phyloP scores from a whole-genome alignment of 2,113 vertebrate genomes.

The Daubentonia madagascariensis region DNA sequence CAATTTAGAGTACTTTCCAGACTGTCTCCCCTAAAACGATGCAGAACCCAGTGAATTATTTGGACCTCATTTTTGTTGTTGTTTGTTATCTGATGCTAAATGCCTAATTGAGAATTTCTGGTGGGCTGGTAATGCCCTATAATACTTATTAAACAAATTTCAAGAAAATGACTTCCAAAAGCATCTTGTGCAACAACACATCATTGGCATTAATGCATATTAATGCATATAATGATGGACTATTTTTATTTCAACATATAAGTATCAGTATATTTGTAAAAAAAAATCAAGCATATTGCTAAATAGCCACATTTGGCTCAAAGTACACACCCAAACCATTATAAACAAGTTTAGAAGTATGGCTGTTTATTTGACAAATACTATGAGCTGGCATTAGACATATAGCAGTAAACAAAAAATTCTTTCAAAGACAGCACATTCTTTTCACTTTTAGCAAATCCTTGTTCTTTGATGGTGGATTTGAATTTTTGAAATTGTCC shows the following conservation, averaged over 20 bases:
- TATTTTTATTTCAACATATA: background rate
- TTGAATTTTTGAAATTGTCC: background rate
- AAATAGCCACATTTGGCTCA: background rate
- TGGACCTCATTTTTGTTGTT: background rate
- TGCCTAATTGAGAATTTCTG: background rate
- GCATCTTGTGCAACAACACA: too few species aligned
- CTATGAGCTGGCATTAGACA: background rate
- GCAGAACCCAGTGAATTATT: background rate
- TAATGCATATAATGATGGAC: background rate
- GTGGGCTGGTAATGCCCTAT: background rate
- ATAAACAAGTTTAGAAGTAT: background rate
- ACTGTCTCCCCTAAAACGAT: background rate
- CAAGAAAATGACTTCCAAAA: background rate
- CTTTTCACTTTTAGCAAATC: background rate
- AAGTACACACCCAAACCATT: background rate
- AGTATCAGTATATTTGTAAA: background rate
- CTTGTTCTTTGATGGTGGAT: background rate
- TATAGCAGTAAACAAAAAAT: background rate
- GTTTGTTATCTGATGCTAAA: background rate
- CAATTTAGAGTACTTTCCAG: background rate
- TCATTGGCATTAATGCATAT: background rate
- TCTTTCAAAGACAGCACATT: background rate
- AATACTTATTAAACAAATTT: background rate
- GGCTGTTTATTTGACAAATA: background rate
- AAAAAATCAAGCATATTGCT: background rate